Conservation (phyloP, 2,797 vertebrate genomes). For the Thamnophis elegans region DNA sequence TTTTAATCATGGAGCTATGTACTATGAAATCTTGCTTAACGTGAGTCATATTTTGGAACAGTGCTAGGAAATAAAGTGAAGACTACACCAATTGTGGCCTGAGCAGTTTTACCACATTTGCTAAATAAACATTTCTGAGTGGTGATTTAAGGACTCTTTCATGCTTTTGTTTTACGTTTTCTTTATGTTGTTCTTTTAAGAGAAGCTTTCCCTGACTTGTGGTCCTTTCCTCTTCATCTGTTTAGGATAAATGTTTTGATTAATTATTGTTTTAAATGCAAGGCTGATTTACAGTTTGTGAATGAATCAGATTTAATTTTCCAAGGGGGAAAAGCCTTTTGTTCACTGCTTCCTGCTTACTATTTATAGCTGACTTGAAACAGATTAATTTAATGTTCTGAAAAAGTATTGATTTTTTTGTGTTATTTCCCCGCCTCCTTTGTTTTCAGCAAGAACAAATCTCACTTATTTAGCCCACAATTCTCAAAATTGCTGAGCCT, state of each 20-base stretch:
- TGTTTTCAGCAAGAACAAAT: background rate
- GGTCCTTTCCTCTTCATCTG: slow-evolving; percentile 7
- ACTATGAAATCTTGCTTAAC: background rate
- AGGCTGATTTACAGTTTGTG: slow-evolving; percentile 3
- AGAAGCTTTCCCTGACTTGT: slow-evolving; percentile 7
- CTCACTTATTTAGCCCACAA: background rate
- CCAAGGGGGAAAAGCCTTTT: background rate
- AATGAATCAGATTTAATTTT: slow-evolving; percentile 18
- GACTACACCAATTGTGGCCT: background rate
- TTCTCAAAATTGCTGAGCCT: background rate
- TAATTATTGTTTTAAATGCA: slow-evolving; percentile 3
- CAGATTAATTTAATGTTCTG: slow-evolving; percentile 13
- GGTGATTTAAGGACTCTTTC: background rate
- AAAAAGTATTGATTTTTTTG: background rate
- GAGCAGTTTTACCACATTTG: slow-evolving; percentile 8
- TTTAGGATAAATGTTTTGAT: slow-evolving; percentile 2
- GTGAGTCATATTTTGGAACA: background rate
- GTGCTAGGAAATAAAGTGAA: background rate
- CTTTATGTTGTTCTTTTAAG: background rate
- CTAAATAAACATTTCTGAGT: slow-evolving; percentile 29
- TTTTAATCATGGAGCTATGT: background rate
- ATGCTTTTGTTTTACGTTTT: background rate
- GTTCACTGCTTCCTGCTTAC: slow-evolving; percentile 10
- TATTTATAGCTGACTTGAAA: slow-evolving; percentile 19
- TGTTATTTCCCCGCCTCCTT: background rate